These are phyloP conservation scores for Macrocentrus cingulum DNA, from an alignment of 1,140 invertebrate species.

Conservation along the genomic window DNA sequence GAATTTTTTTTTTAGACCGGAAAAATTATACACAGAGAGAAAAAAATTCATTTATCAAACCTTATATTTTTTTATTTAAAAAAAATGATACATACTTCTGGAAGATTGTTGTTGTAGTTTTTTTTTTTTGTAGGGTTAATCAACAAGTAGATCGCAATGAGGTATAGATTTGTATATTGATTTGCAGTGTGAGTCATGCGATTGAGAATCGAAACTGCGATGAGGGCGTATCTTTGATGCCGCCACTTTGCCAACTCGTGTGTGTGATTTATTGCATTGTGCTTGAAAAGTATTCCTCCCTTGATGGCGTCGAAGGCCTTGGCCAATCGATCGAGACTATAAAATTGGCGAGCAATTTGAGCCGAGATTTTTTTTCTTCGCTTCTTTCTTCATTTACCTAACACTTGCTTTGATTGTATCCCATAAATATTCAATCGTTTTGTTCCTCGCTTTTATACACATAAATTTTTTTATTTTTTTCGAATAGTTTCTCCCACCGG, in stretches of 20 bases:
- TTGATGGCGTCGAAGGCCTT: constrained; percentile 10
- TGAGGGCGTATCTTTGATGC: constrained; percentile 5
- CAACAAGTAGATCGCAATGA: constrained; percentile 12
- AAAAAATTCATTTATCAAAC: too few species aligned
- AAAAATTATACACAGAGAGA: too few species aligned
- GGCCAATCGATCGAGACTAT: constrained; percentile 17
- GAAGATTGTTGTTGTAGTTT: too few species aligned
- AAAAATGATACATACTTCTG: too few species aligned
- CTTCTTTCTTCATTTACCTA: too few species aligned
- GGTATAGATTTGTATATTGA: background rate
- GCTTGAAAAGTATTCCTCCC: background rate
- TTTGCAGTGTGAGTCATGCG: constrained; percentile 15
- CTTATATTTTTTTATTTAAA: too few species aligned
- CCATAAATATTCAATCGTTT: constrained; percentile 24
- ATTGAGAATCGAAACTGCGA: constrained; percentile 17
- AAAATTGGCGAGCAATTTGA: constrained; percentile 21
- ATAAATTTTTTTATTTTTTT: constrained; percentile 4
- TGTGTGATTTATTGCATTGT: constrained; percentile 15
- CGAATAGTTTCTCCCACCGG: background rate
- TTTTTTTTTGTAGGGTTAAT: constrained; percentile 9
- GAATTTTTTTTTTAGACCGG: too few species aligned
- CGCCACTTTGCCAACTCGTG: constrained; percentile 7
- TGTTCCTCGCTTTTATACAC: background rate
- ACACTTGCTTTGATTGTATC: constrained; percentile 16
- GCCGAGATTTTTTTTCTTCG: constrained; percentile 8